Conservation (phyloP, 1,140 invertebrate genomes). For the Drosophila insularis region DNA sequence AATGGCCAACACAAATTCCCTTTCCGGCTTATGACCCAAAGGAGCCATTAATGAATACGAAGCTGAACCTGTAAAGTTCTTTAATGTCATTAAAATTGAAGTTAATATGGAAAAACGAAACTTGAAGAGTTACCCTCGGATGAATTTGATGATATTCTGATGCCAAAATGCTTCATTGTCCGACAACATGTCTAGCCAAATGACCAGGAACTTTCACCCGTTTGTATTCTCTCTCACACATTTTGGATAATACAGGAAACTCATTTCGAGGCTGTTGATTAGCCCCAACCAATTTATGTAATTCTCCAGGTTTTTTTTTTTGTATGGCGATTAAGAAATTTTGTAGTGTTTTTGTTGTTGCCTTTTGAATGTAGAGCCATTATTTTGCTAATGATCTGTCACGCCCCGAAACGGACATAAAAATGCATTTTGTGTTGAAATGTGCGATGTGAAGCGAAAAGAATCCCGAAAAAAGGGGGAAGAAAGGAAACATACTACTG, state of each 20-base stretch:
- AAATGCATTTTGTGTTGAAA: conserved; percentile 63
- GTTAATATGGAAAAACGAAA: too few species aligned
- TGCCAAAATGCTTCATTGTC: background rate
- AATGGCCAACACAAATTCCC: background rate
- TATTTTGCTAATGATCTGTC: conserved; percentile 57
- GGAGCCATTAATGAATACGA: background rate
- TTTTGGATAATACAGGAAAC: background rate
- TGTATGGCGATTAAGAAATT: conserved; percentile 47
- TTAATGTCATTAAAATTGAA: too few species aligned
- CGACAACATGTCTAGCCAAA: background rate
- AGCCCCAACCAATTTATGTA: conserved; percentile 3
- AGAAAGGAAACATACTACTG: conserved; percentile 28
- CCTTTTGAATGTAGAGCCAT: conserved; percentile 25
- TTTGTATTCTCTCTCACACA: background rate
- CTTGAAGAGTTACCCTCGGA: background rate
- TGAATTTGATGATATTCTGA: background rate
- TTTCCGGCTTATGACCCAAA: background rate
- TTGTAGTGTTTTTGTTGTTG: conserved; percentile 28
- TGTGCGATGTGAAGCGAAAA: conserved; percentile 12
- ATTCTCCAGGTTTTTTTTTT: background rate
- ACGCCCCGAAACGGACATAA: conserved; percentile 64
- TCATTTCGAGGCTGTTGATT: background rate
- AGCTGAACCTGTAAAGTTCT: too few species aligned
- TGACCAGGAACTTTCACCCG: background rate
- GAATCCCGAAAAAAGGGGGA: background rate